Conservation (phyloP, 2,888 invertebrate species). For the Watsonalla binaria region DNA sequence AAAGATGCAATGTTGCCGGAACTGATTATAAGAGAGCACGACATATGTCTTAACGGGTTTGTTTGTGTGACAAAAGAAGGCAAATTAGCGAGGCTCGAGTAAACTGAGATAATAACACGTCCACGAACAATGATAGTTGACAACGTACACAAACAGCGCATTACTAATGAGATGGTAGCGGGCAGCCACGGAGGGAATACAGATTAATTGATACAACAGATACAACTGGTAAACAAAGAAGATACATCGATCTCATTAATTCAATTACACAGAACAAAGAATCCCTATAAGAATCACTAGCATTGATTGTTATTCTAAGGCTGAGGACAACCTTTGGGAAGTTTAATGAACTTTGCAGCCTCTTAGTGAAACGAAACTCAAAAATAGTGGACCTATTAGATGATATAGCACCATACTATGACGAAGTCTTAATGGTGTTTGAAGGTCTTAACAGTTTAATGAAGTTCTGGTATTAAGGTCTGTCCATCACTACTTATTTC, state of each 20-base stretch:
- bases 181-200: conserved; percentile 54
- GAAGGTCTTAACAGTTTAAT: no score
- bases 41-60: conserved; percentile 25
- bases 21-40: not conserved
- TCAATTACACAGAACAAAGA: conserved; percentile 36
- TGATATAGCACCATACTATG: no score
- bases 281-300: conserved; percentile 11
- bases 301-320: conserved; percentile 1
- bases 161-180: conserved; percentile 54
- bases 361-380: not conserved
- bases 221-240: conserved; percentile 54
- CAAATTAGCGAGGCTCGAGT: conserved; percentile 47
- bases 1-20: not conserved
- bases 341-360: conserved; percentile 1
- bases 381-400: not conserved
- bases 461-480: no score
- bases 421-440: no score
- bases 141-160: conserved; percentile 53
- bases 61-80: conserved; percentile 39
- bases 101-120: conserved; percentile 42
- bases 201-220: conserved; percentile 62
- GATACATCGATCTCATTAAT: conserved; percentile 37
- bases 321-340: conserved; percentile 1
- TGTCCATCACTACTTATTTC: no score
- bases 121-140: conserved; percentile 50